phyloP scores from a whole-genome alignment of 1,140 invertebrate species.

The Platyscapa corneri region DNA sequence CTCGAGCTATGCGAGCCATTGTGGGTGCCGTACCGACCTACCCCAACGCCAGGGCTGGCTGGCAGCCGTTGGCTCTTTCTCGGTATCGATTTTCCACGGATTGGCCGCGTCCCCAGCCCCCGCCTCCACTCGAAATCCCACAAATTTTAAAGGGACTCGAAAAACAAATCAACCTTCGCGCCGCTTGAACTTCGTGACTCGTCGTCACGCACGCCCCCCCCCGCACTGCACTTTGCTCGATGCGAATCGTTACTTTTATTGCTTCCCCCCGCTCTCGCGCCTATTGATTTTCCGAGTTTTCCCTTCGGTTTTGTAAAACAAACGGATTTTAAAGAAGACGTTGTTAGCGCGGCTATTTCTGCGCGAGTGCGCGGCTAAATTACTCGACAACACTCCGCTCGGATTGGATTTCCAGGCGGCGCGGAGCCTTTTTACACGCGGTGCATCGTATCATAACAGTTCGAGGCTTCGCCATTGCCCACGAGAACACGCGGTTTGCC shows the following conservation, averaged over 20 bases:
- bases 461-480: too few species aligned
- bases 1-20: constrained; percentile 19
- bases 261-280: background rate
- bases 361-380: too few species aligned
- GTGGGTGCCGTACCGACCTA: constrained; percentile 26
- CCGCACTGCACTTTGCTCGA: background rate
- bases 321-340: background rate
- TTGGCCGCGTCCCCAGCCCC: background rate
- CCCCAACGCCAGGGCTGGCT: constrained; percentile 17
- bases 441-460: too few species aligned
- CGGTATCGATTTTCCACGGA: constrained; percentile 32
- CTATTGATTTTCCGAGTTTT: background rate
- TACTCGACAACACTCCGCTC: too few species aligned
- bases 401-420: too few species aligned
- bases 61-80: constrained; percentile 28
- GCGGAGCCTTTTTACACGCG: too few species aligned
- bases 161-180: constrained; percentile 9
- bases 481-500: too few species aligned
- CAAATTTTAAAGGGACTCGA: constrained; percentile 31
- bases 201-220: background rate
- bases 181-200: background rate
- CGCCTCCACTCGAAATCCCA: background rate
- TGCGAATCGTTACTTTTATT: background rate
- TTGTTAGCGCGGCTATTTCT: too few species aligned
- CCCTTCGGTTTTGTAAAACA: background rate